Evolutionary conservation across 1,140 invertebrate genomes (phyloP).

Genomic region (Drosophila azteca): DNA sequence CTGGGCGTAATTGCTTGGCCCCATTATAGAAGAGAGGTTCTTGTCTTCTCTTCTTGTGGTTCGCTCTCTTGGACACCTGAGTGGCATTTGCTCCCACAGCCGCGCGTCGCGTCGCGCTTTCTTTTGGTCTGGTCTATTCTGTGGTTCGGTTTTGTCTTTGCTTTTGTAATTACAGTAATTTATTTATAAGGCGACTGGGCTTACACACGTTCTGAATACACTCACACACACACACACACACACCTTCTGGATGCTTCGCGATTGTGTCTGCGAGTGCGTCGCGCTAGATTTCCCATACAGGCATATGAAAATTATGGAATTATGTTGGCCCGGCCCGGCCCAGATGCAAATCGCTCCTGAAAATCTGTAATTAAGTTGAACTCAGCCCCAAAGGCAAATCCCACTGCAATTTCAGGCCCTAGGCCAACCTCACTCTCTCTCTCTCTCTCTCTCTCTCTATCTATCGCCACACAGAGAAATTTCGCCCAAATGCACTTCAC

Average conservation of each 20-base stretch:
- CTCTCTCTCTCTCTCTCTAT: background rate
- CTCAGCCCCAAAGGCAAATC: background rate
- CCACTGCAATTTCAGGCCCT: conserved; percentile 18
- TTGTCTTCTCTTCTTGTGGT: conserved; percentile 22
- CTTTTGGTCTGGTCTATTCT: conserved; percentile 41
- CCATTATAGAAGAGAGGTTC: conserved; percentile 51
- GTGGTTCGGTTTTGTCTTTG: conserved; percentile 34
- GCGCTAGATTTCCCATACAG: conserved; percentile 20
- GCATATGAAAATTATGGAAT: conserved; percentile 39
- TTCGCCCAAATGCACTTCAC: background rate
- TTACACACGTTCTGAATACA: conserved; percentile 64
- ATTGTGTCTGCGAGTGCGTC: conserved; percentile 29
- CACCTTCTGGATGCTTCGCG: conserved; percentile 14
- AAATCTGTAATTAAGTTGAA: conserved; percentile 51
- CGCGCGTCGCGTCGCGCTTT: conserved; percentile 50
- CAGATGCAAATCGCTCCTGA: conserved; percentile 33
- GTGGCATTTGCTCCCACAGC: conserved; percentile 73
- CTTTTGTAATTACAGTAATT: conserved; percentile 67
- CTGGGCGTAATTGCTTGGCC: conserved; percentile 76
- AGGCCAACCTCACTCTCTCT: background rate
- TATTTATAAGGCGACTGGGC: conserved; percentile 55
- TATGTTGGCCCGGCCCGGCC: conserved; percentile 27
- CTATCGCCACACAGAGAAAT: conserved; percentile 4
- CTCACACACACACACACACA: conserved; percentile 3
- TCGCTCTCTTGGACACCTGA: conserved; percentile 38